Evolutionary conservation across 2,797 vertebrate genomes (phyloP), one percentile per base, ranked within the genome.

Genomic region (Cossypha heuglini): DNA sequence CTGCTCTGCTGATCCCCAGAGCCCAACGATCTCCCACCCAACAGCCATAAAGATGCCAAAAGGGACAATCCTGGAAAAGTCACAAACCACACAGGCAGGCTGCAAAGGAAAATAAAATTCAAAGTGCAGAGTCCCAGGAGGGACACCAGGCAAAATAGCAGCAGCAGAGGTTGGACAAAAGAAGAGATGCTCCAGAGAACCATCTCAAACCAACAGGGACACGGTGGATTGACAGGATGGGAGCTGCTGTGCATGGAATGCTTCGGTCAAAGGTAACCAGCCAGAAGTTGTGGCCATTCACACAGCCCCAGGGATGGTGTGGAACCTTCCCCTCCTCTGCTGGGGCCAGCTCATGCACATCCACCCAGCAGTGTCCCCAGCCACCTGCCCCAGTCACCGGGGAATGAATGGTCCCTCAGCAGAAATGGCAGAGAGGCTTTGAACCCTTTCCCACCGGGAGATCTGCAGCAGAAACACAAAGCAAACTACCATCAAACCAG

Each of bases 151-250:
- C 59, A 61, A 22, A 79, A 67, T 48, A 75, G n/a, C n/a, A 80
- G 51, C n/a, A 63, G 74, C n/a, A 43, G n/a, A 59, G 29, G 20
- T 0, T 64, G 68, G 42, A 43, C 5, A 10, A 16, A 33, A 69
- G 51, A 14, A 46, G 10, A 37, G 40, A 14, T 1, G 1, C 21
- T 18, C 38, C 10, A 16, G 28, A 75, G 68, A 77, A 40, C 5
- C 3, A 4, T 5, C 33, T 58, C 62, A 63, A 64, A 61, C 38
- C 68, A 46, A 37, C 26, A 49, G 66, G 58, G 49, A 42, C 4
- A 4, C 1, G 3, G 43, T 1, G 15, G 37, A 38, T 35, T 18
- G 51, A 52, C 0, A 1, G 90, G 46, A 89, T 0, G 6, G 33
- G 57, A 52, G 25, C 25, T 75, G 48, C 64, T 83, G 64, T 37